Percentiles rank a stretch among this genome's conserved stretches.
These are phyloP conservation scores for Pteria penguin DNA, from an alignment of 2,888 invertebrate species.

Conservation along the genomic window DNA sequence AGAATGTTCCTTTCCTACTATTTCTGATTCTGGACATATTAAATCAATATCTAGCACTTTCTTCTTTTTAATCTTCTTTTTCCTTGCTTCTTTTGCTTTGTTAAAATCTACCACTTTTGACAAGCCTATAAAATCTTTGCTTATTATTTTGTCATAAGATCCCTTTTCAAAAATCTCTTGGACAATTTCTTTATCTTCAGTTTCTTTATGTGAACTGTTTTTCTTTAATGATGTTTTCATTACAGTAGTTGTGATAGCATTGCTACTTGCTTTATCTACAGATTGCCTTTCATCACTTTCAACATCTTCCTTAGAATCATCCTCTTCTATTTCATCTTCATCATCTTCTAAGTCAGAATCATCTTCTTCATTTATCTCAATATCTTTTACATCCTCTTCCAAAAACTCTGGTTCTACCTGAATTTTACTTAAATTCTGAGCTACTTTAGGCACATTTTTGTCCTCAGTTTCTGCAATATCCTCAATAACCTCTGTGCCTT, in stretches of 20 bases:
- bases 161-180: background rate
- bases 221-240: background rate
- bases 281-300: slow-evolving; percentile 13
- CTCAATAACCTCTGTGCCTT: slow-evolving; percentile 13
- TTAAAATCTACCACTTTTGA: slow-evolving; percentile 13
- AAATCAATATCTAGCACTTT: background rate
- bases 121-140: background rate
- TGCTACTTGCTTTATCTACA: background rate
- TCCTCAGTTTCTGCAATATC: slow-evolving; percentile 21
- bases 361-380: slow-evolving; percentile 48
- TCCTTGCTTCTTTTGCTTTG: background rate
- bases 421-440: slow-evolving; percentile 79
- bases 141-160: background rate
- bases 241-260: background rate
- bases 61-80: background rate
- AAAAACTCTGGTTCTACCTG: slow-evolving; percentile 77
- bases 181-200: background rate
- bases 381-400: slow-evolving; percentile 78
- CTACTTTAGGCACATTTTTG: slow-evolving; percentile 62
- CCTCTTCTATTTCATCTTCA: slow-evolving; percentile 46
- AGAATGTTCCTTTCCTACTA: background rate
- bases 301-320: slow-evolving; percentile 38
- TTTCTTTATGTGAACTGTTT: background rate
- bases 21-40: background rate
- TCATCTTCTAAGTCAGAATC: slow-evolving; percentile 50